Percentiles rank a stretch among this genome's conserved stretches.
Conservation (phyloP, 2,113 vertebrate species). For the Seriola rivoliana region DNA sequence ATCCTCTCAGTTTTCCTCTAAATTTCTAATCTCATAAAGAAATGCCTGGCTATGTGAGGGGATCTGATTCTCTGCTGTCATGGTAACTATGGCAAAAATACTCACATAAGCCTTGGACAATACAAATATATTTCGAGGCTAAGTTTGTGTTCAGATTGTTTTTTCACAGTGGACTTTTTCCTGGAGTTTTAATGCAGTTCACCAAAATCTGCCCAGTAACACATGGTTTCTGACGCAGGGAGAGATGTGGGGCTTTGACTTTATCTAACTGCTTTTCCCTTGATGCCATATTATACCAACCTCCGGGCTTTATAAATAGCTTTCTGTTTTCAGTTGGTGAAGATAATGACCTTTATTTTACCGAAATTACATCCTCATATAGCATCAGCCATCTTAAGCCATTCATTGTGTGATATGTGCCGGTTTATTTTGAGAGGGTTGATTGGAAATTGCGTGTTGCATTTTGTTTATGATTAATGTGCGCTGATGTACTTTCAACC, state of each 20-base stretch:
- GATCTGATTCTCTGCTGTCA: slow-evolving; percentile 25
- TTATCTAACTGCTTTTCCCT: neutral
- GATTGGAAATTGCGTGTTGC: neutral
- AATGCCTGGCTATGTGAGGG: neutral
- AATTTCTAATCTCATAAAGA: neutral
- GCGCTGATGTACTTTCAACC: neutral
- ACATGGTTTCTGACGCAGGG: neutral
- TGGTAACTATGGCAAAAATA: slow-evolving; percentile 17
- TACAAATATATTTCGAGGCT: slow-evolving; percentile 9
- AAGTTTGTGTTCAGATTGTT: neutral
- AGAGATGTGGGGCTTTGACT: neutral
- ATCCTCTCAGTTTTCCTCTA: neutral
- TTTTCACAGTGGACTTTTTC: neutral
- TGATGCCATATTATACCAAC: neutral
- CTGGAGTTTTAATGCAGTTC: neutral
- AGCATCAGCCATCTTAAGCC: neutral
- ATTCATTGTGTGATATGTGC: neutral
- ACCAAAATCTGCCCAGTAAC: slow-evolving; percentile 4
- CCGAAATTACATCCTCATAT: neutral
- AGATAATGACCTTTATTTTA: slow-evolving; percentile 12
- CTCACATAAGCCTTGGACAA: neutral
- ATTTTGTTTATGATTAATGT: neutral
- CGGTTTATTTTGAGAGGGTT: neutral
- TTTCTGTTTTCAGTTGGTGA: neutral
- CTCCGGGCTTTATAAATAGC: neutral